Evolutionary conservation across 2,888 invertebrate genomes (phyloP).

Genomic region (Cheilosia impressa): DNA sequence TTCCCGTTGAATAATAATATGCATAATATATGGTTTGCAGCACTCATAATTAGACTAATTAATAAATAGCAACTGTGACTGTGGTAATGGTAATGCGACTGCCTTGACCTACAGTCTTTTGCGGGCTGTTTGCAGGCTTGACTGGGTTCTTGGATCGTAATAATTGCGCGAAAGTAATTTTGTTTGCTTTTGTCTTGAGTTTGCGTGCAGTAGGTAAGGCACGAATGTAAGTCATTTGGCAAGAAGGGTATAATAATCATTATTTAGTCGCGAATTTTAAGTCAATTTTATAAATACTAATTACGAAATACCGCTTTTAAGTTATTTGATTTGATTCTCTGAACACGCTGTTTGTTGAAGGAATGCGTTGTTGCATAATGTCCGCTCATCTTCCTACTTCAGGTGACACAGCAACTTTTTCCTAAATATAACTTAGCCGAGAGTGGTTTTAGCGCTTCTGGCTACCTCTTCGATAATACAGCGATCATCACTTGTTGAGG

Average conservation of each 20-base stretch:
- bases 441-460: too few species aligned
- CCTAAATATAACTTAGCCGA: too few species aligned
- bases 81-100: conserved; percentile 3
- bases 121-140: conserved; percentile 33
- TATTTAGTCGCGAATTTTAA: neutral
- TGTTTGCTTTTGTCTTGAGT: conserved; percentile 4
- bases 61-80: conserved; percentile 38
- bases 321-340: too few species aligned
- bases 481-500: too few species aligned
- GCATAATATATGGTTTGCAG: conserved; percentile 42
- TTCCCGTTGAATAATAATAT: conserved; percentile 53
- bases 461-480: too few species aligned
- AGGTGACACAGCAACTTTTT: too few species aligned
- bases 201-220: neutral
- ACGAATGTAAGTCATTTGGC: conserved; percentile 25
- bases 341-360: too few species aligned
- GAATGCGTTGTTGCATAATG: too few species aligned
- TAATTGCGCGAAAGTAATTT: conserved; percentile 17
- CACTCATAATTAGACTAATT: conserved; percentile 46
- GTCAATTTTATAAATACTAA: neutral
- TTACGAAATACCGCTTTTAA: too few species aligned
- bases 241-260: conserved; percentile 3
- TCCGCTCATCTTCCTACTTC: too few species aligned
- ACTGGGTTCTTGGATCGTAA: conserved; percentile 44
- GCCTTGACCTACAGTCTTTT: conserved; percentile 66